A percentile compares a stretch with the other conserved stretches of the same genome.
Conservation (phyloP, 1,140 invertebrate genomes). For the Dermatophagoides farinae region DNA sequence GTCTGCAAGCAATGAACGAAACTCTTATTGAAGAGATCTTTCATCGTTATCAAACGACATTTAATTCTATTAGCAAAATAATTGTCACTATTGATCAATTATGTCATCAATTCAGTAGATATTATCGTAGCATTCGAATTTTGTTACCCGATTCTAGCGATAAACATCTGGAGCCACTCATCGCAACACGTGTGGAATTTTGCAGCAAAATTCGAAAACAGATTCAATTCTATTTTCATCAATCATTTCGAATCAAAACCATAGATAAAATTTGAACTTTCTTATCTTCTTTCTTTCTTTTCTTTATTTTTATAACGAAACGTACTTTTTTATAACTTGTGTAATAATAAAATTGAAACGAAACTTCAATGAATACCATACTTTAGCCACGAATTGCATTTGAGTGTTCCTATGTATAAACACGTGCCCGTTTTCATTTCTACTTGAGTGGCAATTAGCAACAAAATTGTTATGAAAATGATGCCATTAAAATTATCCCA, state of each 20-base stretch:
- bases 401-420: too few species aligned
- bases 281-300: too few species aligned
- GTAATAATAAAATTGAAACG: too few species aligned
- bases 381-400: too few species aligned
- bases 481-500: too few species aligned
- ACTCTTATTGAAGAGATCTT: conserved; percentile 60
- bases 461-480: too few species aligned
- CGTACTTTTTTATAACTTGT: too few species aligned
- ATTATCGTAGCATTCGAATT: not conserved
- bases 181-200: not conserved
- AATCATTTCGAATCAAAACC: not conserved
- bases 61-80: not conserved
- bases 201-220: not conserved
- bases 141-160: not conserved
- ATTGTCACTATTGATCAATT: not conserved
- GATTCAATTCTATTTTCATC: not conserved
- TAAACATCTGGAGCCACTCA: not conserved
- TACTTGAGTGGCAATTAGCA: too few species aligned
- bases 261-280: too few species aligned
- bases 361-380: too few species aligned
- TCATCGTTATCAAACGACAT: not conserved
- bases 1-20: conserved; percentile 21
- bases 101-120: not conserved
- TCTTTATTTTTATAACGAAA: too few species aligned
- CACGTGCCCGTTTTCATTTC: too few species aligned